phyloP scores from a whole-genome alignment of 2,113 vertebrate species.

The Sphyrna mokarran region DNA sequence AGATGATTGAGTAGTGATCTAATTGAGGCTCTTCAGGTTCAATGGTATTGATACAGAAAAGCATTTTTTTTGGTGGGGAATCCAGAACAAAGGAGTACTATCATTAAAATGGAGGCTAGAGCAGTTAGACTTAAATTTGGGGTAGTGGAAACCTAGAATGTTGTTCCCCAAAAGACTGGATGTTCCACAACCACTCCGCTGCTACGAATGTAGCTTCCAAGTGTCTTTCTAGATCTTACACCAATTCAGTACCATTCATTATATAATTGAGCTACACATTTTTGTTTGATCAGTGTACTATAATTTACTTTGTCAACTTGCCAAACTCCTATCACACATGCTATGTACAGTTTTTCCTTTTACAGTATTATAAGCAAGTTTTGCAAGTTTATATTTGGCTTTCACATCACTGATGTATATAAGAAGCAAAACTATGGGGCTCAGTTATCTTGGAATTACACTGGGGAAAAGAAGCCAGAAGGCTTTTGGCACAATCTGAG shows the following conservation, averaged over 20 bases:
- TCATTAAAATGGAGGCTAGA: not conserved
- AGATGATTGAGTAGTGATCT: not conserved
- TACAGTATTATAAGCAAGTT: not conserved
- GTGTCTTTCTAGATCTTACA: not conserved
- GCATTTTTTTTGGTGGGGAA: not conserved
- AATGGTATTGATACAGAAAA: not conserved
- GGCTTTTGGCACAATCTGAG: not conserved
- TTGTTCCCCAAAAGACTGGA: not conserved
- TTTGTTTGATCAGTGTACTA: not conserved
- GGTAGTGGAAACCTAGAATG: not conserved
- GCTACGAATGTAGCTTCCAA: not conserved
- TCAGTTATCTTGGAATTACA: too few species aligned
- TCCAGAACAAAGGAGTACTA: not conserved
- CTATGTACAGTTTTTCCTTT: not conserved
- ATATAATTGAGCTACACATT: not conserved
- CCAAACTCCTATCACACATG: not conserved
- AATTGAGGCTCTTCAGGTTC: not conserved
- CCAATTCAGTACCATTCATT: not conserved
- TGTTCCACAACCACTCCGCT: not conserved
- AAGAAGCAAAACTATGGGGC: not conserved
- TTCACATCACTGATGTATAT: not conserved
- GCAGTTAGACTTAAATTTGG: not conserved
- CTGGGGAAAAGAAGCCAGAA: not conserved
- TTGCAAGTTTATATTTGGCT: not conserved
- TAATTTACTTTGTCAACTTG: not conserved